Base-by-base conservation (phyloP, 1,140 invertebrate species). In the Oryctes rhinoceros region DNA sequence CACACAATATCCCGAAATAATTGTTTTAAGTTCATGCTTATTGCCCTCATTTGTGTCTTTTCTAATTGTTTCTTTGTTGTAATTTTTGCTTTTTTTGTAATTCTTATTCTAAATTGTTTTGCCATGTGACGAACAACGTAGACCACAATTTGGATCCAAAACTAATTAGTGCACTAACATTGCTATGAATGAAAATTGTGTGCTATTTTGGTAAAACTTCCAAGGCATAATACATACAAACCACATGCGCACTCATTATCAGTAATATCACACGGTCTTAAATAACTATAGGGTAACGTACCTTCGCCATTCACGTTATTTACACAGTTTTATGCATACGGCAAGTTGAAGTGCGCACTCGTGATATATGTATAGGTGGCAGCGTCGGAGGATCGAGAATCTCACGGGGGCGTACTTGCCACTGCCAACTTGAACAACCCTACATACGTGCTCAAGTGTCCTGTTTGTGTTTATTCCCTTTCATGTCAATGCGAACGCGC, bases 401-500 rank as follows among this genome's bases (percentile, higher is more conserved):
- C 65, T 71, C 65, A 71, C 65, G 65, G 39, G 71, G 62, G 71
- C 78, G 80, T 78, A 79, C 79, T 80, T 75, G 81, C 77, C 30
- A 47, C 78, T 80, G 47, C 76, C 47, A 74, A 77, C 74, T 48
- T 76, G 76, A 81, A 81, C 79, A 81, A 80, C 79, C 81, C 79
- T 78, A 62, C 77, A 80, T 75, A 81, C 81, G 81, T 81, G 81
- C 79, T 81, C 81, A 79, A 81, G 81, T 59, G 81, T 49, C 76
- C 53, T 53, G 76, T 67, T 81, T 78, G 59, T 81, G 80, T 81
- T 67, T 53, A 30, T 59, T 78, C 77, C 48, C 77, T 78, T 62
- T 62, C 77, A 59, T 76, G 47, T 76, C 75, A 76, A 76, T 76
- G 65, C 47, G 75, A 76, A 76, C 37, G 75, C 75, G 75, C 47